Conservation (phyloP, 1,140 invertebrate species). For the Aethina tumida region DNA sequence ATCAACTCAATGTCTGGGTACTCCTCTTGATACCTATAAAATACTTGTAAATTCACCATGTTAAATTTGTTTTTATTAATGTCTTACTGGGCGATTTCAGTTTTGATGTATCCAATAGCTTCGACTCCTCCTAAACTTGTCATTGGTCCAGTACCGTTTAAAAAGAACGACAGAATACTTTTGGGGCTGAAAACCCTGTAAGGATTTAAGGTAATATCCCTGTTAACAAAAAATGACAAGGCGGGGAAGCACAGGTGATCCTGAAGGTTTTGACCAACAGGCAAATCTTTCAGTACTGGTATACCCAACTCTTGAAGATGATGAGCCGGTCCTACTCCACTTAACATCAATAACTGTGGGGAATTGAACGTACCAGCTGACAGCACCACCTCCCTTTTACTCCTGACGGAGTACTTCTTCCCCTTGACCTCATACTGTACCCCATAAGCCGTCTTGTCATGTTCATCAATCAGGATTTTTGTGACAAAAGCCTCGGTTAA, state of each 20-base stretch:
- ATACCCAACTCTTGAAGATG: constrained; percentile 53
- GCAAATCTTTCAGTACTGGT: constrained; percentile 50
- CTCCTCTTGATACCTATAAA: too few species aligned
- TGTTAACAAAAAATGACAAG: constrained; percentile 11
- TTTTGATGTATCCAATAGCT: constrained; percentile 42
- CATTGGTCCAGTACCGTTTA: constrained; percentile 24
- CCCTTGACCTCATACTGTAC: constrained; percentile 44
- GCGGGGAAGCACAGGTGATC: constrained; percentile 65
- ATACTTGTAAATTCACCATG: too few species aligned
- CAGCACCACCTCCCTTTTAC: constrained; percentile 23
- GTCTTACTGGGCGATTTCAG: constrained; percentile 32
- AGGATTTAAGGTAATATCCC: constrained; percentile 3
- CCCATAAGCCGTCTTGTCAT: constrained; percentile 46
- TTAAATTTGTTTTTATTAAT: too few species aligned
- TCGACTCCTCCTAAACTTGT: constrained; percentile 40
- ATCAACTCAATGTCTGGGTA: constrained; percentile 53
- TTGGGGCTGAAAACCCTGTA: constrained; percentile 5
- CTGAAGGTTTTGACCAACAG: constrained; percentile 59
- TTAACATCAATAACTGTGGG: constrained; percentile 48
- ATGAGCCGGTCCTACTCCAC: constrained; percentile 46
- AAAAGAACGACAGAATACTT: constrained; percentile 6
- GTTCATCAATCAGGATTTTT: constrained; percentile 50
- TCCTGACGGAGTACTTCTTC: constrained; percentile 28
- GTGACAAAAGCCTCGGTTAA: constrained; percentile 44
- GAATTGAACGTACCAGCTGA: constrained; percentile 38